Conservation (phyloP, 2,797 vertebrate species). For the Emydoidea blandingii region DNA sequence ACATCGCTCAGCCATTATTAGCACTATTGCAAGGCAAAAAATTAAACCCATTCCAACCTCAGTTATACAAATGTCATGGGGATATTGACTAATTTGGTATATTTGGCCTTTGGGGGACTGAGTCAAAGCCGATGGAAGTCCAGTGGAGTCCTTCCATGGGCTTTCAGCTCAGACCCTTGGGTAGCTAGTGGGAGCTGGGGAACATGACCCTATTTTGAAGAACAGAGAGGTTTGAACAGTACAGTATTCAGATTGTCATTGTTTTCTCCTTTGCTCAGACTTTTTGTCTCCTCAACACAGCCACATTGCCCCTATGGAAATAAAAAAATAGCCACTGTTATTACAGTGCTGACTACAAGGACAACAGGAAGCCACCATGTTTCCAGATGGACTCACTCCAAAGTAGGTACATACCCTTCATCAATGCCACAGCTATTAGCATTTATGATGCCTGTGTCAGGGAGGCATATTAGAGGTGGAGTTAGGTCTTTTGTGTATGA, state of each 20-base stretch:
- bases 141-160: neutral
- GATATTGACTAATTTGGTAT: neutral
- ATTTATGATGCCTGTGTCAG: neutral
- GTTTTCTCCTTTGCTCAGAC: fast-evolving
- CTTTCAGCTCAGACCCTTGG: neutral
- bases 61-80: neutral
- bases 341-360: neutral
- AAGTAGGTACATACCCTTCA: neutral
- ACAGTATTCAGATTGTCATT: fast-evolving
- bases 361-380: neutral
- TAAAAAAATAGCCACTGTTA: too few species aligned
- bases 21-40: neutral
- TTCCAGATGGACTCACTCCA: neutral
- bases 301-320: neutral
- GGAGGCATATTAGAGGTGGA: neutral
- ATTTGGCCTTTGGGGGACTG: neutral
- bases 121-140: neutral
- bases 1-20: neutral
- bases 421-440: neutral
- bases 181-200: neutral
- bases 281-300: neutral
- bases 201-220: neutral
- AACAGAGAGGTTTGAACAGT: neutral
- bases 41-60: neutral
- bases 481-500: neutral